Evolutionary conservation across 2,113 vertebrate species (phyloP).

Genomic region (Rhegmatorhina hoffmannsi): DNA sequence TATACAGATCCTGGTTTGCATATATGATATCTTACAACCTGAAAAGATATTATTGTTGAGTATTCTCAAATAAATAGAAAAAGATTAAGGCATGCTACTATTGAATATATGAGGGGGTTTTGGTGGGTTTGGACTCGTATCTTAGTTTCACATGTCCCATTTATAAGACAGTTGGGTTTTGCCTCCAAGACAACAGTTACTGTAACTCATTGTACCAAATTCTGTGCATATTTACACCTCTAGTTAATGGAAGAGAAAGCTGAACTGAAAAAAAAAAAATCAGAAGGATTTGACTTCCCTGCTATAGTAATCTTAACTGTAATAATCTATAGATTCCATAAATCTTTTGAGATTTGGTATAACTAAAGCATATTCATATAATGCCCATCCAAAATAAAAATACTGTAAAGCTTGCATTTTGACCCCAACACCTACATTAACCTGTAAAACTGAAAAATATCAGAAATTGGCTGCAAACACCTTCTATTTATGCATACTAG

Average conservation of each 20-base stretch:
- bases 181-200: neutral
- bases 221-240: neutral
- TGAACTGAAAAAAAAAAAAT: neutral
- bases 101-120: neutral
- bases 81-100: neutral
- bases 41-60: neutral
- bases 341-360: neutral
- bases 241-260: neutral
- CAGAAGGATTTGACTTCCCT: neutral
- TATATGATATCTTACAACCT: neutral
- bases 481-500: neutral
- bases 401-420: neutral
- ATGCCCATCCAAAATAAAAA: neutral
- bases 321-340: neutral
- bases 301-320: neutral
- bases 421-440: neutral
- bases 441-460: neutral
- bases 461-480: neutral
- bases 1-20: neutral
- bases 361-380: neutral
- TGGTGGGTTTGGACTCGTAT: neutral
- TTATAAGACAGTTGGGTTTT: neutral
- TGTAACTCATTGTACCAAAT: neutral
- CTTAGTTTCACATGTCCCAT: neutral
- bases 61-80: neutral